Conservation (phyloP, 2,113 vertebrate species). For the Oncorhynchus keta region DNA sequence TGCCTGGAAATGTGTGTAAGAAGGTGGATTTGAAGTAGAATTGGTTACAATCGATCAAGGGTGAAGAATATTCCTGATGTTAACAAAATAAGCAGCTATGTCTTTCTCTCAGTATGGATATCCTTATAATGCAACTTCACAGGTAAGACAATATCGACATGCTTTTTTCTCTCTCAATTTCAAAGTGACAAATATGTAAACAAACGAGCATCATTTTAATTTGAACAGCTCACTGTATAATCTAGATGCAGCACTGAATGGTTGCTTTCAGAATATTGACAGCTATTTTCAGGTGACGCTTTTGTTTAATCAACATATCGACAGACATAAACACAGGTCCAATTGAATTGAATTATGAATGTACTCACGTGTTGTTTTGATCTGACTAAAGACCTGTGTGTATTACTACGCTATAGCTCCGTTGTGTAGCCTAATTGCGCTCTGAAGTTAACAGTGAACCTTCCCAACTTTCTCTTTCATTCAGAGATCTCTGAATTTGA, state of each 20-base stretch:
- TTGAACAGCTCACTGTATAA: constrained; percentile 2
- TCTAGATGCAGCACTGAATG: constrained; percentile 14
- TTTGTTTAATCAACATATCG: constrained; percentile 64
- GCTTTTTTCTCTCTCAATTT: constrained; percentile 34
- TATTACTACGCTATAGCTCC: constrained; percentile 62
- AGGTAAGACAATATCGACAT: constrained; percentile 81
- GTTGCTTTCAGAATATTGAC: constrained; percentile 41
- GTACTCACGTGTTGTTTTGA: constrained; percentile 77
- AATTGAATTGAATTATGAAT: constrained; percentile 81
- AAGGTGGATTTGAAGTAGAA: constrained; percentile 84
- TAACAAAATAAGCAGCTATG: constrained; percentile 89
- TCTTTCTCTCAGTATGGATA: constrained; percentile 98
- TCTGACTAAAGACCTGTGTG: constrained; percentile 66
- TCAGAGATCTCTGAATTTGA: constrained; percentile 8
- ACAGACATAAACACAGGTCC: constrained; percentile 60
- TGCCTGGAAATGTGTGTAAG: constrained; percentile 84
- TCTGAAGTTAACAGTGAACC: constrained; percentile 36
- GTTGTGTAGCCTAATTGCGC: constrained; percentile 53
- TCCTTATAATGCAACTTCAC: constrained; percentile 90
- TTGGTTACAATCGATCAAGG: constrained; percentile 87
- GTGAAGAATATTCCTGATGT: constrained; percentile 86
- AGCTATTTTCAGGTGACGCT: constrained; percentile 38
- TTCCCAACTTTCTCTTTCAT: constrained; percentile 33
- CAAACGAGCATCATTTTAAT: neutral
- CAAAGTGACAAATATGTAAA: constrained; percentile 15